Base-by-base conservation (phyloP, 1,140 invertebrate genomes). In the Brachionus paranguensis region DNA sequence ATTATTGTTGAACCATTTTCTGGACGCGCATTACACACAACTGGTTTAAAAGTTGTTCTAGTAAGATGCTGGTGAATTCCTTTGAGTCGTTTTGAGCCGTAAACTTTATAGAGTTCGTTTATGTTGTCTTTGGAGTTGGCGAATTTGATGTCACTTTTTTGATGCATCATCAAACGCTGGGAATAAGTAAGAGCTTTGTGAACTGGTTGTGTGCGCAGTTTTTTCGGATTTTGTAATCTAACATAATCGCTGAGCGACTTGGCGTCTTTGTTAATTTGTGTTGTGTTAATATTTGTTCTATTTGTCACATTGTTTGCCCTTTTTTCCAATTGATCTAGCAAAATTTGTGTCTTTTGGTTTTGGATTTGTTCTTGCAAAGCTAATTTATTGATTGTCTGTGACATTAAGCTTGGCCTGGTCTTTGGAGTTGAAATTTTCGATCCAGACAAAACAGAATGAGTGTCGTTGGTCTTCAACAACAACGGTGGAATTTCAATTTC, bases 271-370 rank as follows among this genome's bases (percentile, higher is more conserved):
- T 14, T 41, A 11, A 37, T 33, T 27, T 41, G 33, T 7, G 6
- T 7, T 37, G 4, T 37, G 33, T 27, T 0, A 14, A 0, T 68
- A 3, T 24, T 64, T 27, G 53, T 60, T 60, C 14, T 65, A 14
- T 47, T 41, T 20, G 27, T 53, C 8, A 81, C n/a, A 64, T 24
- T 33, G 1, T 12, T 0, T 4, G 78, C 78, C 64, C 78, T 60
- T 37, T 81, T 81, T 81, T 81, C 78, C 0, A 81, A 24, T 64
- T 81, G 20, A 24, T 81, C 27, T 65, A 81, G 17, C 27, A 81
- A 45, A 3, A 53, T 10, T 24, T 64, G 27, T 11, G 78, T 81
- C 65, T 37, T 47, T 33, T 20, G 12, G 3, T 68, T 24, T 14
- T 64, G 27, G 12, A 14, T 20, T 64, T 60, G 17, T 47, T 81